Base-by-base conservation (phyloP, 2,797 vertebrate species). In the Chelmon rostratus region DNA sequence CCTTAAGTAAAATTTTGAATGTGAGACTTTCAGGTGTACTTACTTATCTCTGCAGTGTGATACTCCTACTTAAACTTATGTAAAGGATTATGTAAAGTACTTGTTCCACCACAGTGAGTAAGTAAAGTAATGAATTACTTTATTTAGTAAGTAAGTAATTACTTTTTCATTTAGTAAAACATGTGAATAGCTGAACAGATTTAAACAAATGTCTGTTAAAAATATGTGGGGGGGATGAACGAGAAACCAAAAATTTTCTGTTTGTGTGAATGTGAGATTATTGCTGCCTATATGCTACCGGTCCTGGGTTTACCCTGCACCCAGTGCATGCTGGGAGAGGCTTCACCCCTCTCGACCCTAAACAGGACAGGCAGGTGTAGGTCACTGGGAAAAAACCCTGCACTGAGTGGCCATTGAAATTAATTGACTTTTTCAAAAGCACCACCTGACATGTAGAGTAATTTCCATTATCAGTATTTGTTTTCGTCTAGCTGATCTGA, bases 391-490 rank as follows among this genome's bases (percentile, higher is more conserved):
- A 0, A 33, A 0, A 38, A 35, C 15, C 16, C 31, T 13, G 28
- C 65, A 68, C 57, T 81, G 28, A 82, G 40, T 49, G 40, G 64
- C 59, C 10, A 68, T 74, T 81, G 54, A 81, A 81, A 82, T 19
- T 31, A 82, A 75, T 71, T 11, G 67, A 82, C 66, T 68, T 79
- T 87, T 83, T 84, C 59, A 81, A 61, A 65, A 82, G 77, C 64
- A 63, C 66, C 67, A 46, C 54, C 59, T 79, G 53, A 79, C 81
- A 86, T 54, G 66, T 76, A 19, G 63, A 61, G 37, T 80, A 42
- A 83, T 86, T 70, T 71, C 31, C 59, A 78, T 82, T 31, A 73
- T 1, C 62, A 44, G 73, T 74, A 84, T 86, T 83, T 90, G 78
- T 83, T 85, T 82, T 85, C 76, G 73, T 69, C 25, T 61, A 50